These are phyloP conservation scores for Sebastes baramenuke DNA, from an alignment of 2,797 vertebrate genomes.

Conservation along the genomic window DNA sequence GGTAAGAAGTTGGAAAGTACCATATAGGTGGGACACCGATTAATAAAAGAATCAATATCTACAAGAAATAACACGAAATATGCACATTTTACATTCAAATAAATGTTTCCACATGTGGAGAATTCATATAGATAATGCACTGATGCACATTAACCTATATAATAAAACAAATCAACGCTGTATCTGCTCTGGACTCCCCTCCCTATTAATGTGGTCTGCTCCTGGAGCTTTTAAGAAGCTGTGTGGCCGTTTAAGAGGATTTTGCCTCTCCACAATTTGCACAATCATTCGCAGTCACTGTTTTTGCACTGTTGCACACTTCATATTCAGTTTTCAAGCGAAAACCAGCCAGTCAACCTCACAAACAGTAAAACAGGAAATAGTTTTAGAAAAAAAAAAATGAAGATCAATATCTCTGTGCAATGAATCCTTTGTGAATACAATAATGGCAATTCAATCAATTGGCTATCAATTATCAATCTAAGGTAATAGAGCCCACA, in stretches of 20 bases:
- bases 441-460: background rate
- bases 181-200: background rate
- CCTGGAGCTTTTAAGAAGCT: conserved; percentile 21
- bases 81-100: rapidly evolving
- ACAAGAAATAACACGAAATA: rapidly evolving
- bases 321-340: background rate
- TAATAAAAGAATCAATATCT: background rate
- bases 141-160: background rate
- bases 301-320: background rate
- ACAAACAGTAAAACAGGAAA: background rate
- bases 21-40: background rate
- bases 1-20: background rate
- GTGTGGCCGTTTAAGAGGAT: rapidly evolving
- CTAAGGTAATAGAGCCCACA: background rate
- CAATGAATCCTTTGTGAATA: background rate
- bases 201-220: conserved; percentile 4
- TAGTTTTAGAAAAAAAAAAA: background rate
- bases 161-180: rapidly evolving
- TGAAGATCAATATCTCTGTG: background rate
- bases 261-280: background rate
- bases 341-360: background rate
- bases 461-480: background rate
- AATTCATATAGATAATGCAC: background rate
- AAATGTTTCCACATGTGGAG: rapidly evolving
- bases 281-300: rapidly evolving